These are phyloP conservation scores for Bolinopsis microptera DNA, from an alignment of 37 sponge, comb jelly and placozoan species.

Conservation along the genomic window DNA sequence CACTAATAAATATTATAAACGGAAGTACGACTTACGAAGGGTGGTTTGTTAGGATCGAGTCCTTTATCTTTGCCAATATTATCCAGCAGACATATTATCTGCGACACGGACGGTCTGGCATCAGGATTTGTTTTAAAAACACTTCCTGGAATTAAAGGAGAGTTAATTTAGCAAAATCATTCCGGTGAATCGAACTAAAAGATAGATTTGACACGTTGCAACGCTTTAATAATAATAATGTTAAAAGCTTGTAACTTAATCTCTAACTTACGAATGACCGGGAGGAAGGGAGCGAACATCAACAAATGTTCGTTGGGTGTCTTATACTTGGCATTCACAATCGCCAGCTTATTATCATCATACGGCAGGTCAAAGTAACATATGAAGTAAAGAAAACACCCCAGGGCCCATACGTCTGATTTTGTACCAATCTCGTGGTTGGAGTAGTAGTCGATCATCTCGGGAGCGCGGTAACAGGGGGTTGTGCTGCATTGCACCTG, in stretches of 20 bases:
- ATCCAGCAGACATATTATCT: slow-evolving; percentile 28
- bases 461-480: slow-evolving; percentile 94
- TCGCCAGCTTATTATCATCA: slow-evolving; percentile 63
- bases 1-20: no score
- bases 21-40: background rate
- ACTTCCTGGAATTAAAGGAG: background rate
- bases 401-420: slow-evolving; percentile 91
- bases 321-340: slow-evolving; percentile 58
- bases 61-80: background rate
- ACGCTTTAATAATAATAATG: no score
- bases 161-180: no score
- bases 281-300: slow-evolving; percentile 18
- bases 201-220: no score
- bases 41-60: slow-evolving; percentile 27
- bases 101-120: background rate
- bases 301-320: slow-evolving; percentile 4
- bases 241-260: no score
- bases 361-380: slow-evolving; percentile 57
- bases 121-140: slow-evolving; percentile 43
- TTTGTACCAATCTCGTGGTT: slow-evolving; percentile 80
- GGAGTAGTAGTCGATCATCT: slow-evolving; percentile 95
- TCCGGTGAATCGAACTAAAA: no score
- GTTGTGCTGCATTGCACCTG: slow-evolving; percentile 94
- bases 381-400: slow-evolving; percentile 83
- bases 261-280: slow-evolving; percentile 24